Evolutionary conservation across 2,113 vertebrate genomes (phyloP).

Genomic region (Corythornis vintsioides): DNA sequence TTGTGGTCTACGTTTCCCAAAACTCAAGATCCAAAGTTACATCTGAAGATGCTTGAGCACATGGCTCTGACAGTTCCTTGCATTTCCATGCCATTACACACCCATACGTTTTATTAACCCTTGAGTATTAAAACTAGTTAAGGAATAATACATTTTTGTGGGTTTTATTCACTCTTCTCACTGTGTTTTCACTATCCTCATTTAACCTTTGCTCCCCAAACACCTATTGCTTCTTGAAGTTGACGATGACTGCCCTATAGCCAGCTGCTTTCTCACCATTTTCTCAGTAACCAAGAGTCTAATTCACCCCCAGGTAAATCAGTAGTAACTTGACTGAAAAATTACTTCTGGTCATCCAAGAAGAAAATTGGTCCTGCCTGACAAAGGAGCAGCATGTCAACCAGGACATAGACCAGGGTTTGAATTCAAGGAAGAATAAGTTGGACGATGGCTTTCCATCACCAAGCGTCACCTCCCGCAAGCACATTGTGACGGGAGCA

Average conservation of each 20-base stretch:
- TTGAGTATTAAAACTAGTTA: conserved; percentile 34
- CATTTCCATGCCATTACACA: conserved; percentile 18
- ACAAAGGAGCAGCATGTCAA: neutral
- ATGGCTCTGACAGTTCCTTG: neutral
- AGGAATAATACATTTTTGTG: neutral
- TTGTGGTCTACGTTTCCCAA: neutral
- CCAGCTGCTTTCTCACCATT: neutral
- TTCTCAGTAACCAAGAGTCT: neutral
- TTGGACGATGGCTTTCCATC: neutral
- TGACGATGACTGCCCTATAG: neutral
- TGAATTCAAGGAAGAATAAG: neutral
- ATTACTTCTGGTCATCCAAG: neutral
- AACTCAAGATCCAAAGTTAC: neutral
- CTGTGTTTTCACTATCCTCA: neutral
- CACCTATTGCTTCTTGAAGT: neutral
- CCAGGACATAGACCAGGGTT: neutral
- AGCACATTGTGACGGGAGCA: fast-evolving
- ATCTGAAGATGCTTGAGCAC: neutral
- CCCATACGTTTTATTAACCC: neutral
- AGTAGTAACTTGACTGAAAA: conserved; percentile 8
- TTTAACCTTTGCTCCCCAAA: neutral
- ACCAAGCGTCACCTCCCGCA: neutral
- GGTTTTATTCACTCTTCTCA: conserved; percentile 16
- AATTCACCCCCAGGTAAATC: neutral
- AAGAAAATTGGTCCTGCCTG: neutral